Evolutionary conservation across 2,888 invertebrate genomes (phyloP).

Genomic region (Pheosia tremula): DNA sequence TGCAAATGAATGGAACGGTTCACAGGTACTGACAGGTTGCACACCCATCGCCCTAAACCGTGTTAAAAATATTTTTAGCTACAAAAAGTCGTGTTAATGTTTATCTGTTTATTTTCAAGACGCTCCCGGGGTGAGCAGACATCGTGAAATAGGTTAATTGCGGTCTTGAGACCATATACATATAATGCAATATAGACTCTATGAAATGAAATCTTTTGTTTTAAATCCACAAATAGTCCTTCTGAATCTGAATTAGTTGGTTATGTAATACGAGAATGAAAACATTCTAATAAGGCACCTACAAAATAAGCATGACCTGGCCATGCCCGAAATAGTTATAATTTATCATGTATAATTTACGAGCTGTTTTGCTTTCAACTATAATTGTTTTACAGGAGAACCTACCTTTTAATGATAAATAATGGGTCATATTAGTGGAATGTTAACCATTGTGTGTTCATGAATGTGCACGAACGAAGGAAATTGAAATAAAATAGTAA

Average conservation of each 20-base stretch:
- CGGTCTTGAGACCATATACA: slow-evolving; percentile 11
- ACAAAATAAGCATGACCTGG: not conserved
- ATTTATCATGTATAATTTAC: not conserved
- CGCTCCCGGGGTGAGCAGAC: slow-evolving; percentile 27
- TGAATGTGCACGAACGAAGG: too few relatives aligned
- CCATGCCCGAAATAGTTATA: not conserved
- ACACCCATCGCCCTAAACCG: not conserved
- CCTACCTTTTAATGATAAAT: too few relatives aligned
- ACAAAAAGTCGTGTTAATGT: slow-evolving; percentile 22
- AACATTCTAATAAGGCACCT: slow-evolving; percentile 1
- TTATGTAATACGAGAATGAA: slow-evolving; percentile 3
- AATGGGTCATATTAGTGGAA: too few relatives aligned
- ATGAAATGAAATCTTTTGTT: slow-evolving; percentile 17
- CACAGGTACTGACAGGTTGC: not conserved
- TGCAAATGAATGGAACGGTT: not conserved
- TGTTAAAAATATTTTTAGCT: slow-evolving; percentile 9
- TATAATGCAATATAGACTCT: slow-evolving; percentile 12
- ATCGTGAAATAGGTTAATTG: slow-evolving; percentile 36
- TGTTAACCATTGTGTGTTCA: too few relatives aligned
- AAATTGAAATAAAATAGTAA: too few relatives aligned
- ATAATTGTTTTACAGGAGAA: too few relatives aligned
- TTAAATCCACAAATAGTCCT: slow-evolving; percentile 10
- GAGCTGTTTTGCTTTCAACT: too few relatives aligned
- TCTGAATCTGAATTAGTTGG: not conserved
- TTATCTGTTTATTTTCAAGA: slow-evolving; percentile 26